These are phyloP conservation scores for Sitta europaea DNA, from an alignment of 2,113 vertebrate genomes.

Conservation along the genomic window DNA sequence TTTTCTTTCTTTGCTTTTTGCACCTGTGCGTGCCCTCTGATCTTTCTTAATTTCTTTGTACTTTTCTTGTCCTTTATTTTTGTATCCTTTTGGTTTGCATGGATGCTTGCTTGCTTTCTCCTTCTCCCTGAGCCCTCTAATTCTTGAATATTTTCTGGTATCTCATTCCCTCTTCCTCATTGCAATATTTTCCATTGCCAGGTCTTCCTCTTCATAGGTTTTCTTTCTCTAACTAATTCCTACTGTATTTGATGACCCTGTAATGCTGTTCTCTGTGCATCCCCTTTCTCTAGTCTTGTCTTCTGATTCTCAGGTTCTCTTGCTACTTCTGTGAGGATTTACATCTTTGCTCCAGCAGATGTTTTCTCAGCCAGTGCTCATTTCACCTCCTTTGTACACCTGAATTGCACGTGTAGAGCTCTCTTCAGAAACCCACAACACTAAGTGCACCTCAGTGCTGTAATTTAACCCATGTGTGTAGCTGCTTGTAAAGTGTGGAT, in stretches of 20 bases:
- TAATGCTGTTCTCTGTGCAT: neutral
- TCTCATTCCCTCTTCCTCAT: neutral
- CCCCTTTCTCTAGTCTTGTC: neutral
- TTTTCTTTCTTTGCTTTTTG: neutral
- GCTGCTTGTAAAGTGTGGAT: neutral
- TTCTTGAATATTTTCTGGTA: neutral
- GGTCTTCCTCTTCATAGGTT: fast-evolving
- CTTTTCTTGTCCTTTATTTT: neutral
- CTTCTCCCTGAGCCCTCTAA: fast-evolving
- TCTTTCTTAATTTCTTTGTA: neutral
- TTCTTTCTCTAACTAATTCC: neutral
- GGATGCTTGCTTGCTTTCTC: neutral
- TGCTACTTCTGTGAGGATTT: neutral
- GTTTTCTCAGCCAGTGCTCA: neutral
- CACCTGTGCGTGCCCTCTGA: neutral
- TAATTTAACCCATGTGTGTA: neutral
- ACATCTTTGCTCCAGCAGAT: neutral
- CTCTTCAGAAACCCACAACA: neutral
- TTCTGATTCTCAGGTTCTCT: neutral
- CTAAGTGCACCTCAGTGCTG: neutral
- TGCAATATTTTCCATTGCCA: neutral
- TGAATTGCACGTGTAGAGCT: neutral
- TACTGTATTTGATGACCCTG: neutral
- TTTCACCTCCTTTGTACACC: neutral
- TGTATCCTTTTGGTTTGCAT: neutral